Percentiles rank a stretch among this genome's conserved stretches.
phyloP scores from a whole-genome alignment of 1,140 invertebrate genomes.

The Plectus sambesii region DNA sequence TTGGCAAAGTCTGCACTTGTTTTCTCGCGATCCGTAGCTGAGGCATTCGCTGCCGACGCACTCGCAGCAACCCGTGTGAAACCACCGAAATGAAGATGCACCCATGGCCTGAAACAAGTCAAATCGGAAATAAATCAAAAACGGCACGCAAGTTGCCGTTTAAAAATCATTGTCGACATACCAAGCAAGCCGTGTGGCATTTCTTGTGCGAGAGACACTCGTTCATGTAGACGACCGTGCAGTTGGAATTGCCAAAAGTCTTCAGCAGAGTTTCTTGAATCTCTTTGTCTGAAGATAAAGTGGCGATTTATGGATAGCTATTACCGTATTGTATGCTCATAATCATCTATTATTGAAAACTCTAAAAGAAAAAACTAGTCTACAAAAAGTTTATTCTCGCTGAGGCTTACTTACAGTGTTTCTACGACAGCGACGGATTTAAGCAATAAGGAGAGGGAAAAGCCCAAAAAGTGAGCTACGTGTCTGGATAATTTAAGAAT shows the following conservation, averaged over 20 bases:
- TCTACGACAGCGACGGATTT: not conserved
- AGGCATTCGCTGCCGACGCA: conserved; percentile 3
- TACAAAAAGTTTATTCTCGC: not conserved
- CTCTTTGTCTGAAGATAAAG: not conserved
- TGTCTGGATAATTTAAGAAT: no score
- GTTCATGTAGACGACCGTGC: conserved; percentile 5
- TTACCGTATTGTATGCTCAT: not conserved
- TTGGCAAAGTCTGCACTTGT: not conserved
- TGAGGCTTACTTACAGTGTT: not conserved
- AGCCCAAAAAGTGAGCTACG: no score
- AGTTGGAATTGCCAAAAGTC: not conserved
- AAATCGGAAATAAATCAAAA: no score
- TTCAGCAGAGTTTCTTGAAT: not conserved
- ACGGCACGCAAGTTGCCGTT: no score
- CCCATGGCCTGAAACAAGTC: not conserved
- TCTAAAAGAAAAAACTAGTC: not conserved
- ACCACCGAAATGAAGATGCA: conserved; percentile 6
- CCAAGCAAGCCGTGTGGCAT: not conserved
- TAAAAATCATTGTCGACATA: no score
- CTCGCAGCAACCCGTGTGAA: conserved; percentile 8
- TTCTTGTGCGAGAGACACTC: not conserved
- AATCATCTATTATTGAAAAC: not conserved
- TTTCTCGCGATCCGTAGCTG: not conserved
- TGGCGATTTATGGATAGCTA: not conserved
- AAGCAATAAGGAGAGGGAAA: no score